Evolutionary conservation across 92 coral and sea anemone species (phyloP).

Genomic region (Bergia puertoricense): DNA sequence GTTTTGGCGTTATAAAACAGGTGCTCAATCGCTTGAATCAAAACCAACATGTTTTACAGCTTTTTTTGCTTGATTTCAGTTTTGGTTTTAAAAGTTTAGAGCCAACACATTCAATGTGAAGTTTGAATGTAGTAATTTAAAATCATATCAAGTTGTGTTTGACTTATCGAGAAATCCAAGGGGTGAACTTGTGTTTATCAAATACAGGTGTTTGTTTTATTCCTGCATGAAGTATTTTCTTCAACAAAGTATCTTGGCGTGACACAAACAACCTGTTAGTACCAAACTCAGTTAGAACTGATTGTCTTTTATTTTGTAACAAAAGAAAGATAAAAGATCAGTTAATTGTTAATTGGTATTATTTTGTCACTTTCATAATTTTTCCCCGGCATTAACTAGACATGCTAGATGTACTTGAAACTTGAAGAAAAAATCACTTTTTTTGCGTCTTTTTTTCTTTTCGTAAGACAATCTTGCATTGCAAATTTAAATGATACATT

Average conservation of each 20-base stretch:
- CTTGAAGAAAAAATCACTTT: too few species aligned
- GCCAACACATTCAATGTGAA: too few species aligned
- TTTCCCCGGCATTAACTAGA: background rate
- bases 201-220: background rate
- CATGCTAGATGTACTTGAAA: background rate
- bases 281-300: background rate
- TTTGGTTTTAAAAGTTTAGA: too few species aligned
- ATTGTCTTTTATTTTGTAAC: background rate
- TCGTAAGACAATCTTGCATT: background rate
- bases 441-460: background rate
- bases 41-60: background rate
- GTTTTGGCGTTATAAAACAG: background rate
- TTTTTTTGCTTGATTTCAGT: background rate
- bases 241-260: background rate
- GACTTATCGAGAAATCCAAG: background rate
- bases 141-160: background rate
- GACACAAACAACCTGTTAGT: background rate
- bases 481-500: too few species aligned
- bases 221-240: background rate
- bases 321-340: too few species aligned
- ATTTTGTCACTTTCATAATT: too few species aligned
- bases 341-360: background rate
- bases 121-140: too few species aligned
- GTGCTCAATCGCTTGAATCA: constrained; percentile 5
- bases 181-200: background rate